Evolutionary conservation across 2,113 vertebrate genomes (phyloP), one percentile per base, ranked within the genome.

Genomic region (Esox niger): DNA sequence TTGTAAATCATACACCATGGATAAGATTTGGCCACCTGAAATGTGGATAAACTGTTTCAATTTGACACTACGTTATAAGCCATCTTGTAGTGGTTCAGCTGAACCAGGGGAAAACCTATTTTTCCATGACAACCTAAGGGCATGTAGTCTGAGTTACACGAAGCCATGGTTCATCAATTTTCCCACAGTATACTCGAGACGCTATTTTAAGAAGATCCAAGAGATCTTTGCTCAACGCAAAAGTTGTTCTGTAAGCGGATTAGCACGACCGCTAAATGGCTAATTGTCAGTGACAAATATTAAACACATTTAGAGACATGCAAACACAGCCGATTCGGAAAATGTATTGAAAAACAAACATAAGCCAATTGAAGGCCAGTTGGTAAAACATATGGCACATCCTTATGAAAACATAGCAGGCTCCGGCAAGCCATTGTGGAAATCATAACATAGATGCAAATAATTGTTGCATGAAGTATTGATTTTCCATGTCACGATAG

Each of bases 11-110:
- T 66, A 43, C 20, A 27, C 17, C 25, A 32, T 17, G 32, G 56
- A 25, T 21, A 64, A 69, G 57, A 60, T 29, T 61, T 63, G 2
- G n/a, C n/a, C n/a, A n/a, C n/a, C 70, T 60, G 43, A 76, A 79
- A 70, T 62, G 76, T 33, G 67, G 31, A 57, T 2, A 26, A 8
- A 32, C 21, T n/a, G 9, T 20, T 61, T 29, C 47, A 11, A 3
- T 59, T 59, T 29, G 15, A 27, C 7, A 21, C 57, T 29, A 26
- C 5, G 23, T 59, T 30, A 21, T 52, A n/a, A n/a, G n/a, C n/a
- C 1, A 52, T 9, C 5, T 9, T 21, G 17, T 15, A 23, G 17
- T n/a, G 47, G 6, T 52, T 52, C n/a, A 9, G n/a, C n/a, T 43
- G 15, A 21, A 9, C 0, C 17, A 9, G 2, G 47, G 15, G 0